Percentiles rank a stretch among this genome's conserved stretches.
Evolutionary conservation across 2,797 vertebrate genomes (phyloP).

Genomic region (Poecilia picta): DNA sequence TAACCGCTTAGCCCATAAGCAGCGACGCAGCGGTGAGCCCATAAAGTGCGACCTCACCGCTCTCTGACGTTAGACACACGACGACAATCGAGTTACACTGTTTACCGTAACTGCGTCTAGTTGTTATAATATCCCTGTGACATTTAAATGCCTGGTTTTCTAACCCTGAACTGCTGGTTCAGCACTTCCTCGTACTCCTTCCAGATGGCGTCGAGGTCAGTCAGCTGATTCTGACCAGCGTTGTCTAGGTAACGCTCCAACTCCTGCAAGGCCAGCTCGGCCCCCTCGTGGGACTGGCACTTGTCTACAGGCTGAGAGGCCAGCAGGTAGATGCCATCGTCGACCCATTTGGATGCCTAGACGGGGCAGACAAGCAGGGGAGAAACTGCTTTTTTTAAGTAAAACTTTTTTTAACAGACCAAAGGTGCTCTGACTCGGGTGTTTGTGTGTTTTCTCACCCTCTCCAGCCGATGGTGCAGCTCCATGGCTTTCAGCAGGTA

Average conservation of each 20-base stretch:
- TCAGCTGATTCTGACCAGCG: conserved; percentile 84
- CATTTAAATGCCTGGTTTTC: neutral
- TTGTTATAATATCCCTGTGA: neutral
- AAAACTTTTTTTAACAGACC: too few species aligned
- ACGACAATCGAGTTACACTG: neutral
- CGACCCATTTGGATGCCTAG: conserved; percentile 92
- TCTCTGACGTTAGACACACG: neutral
- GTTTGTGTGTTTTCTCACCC: conserved; percentile 72
- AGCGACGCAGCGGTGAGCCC: neutral
- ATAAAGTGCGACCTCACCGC: neutral
- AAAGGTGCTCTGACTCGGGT: neutral
- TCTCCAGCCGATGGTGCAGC: conserved; percentile 88
- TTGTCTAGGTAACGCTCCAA: conserved; percentile 92
- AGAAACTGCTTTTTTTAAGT: too few species aligned
- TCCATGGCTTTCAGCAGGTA: conserved; percentile 90
- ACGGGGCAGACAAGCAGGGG: neutral
- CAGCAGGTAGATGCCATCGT: conserved; percentile 95
- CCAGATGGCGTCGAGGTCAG: conserved; percentile 84
- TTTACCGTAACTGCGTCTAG: neutral
- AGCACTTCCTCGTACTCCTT: conserved; percentile 88
- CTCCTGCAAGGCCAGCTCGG: conserved; percentile 93
- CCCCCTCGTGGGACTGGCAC: conserved; percentile 97
- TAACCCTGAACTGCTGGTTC: conserved; percentile 89
- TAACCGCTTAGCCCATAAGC: neutral
- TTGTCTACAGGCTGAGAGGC: conserved; percentile 96